Percentiles rank a stretch among this genome's conserved stretches.
These are phyloP conservation scores for Brachyptera putata DNA, from an alignment of 2,888 invertebrate genomes.

Conservation along the genomic window DNA sequence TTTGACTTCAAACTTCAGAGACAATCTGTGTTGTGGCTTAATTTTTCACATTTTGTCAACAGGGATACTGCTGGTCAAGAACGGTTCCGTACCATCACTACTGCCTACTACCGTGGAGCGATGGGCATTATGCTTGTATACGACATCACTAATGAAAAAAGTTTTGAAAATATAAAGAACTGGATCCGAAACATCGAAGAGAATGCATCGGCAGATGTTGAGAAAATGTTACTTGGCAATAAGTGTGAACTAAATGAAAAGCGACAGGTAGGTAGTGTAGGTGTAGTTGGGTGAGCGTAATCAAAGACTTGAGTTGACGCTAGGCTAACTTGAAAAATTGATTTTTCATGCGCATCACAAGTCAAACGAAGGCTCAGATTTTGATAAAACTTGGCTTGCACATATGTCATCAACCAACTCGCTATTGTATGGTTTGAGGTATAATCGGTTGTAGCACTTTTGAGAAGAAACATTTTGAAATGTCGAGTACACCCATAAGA, in stretches of 20 bases:
- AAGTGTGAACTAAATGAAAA: constrained; percentile 97
- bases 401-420: too few relatives aligned
- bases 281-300: too few relatives aligned
- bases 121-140: constrained; percentile 99
- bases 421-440: too few relatives aligned
- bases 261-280: constrained; percentile 70
- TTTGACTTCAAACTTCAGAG: too few relatives aligned
- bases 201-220: constrained; percentile 97
- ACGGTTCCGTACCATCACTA: constrained; percentile 97
- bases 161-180: constrained; percentile 98
- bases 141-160: constrained; percentile 98
- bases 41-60: too few relatives aligned
- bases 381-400: too few relatives aligned
- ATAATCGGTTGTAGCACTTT: too few relatives aligned
- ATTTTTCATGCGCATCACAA: not conserved
- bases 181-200: constrained; percentile 99
- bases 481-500: too few relatives aligned
- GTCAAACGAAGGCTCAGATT: too few relatives aligned
- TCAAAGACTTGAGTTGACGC: not conserved
- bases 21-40: too few relatives aligned
- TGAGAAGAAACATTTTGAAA: too few relatives aligned
- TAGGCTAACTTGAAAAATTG: not conserved
- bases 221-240: constrained; percentile 98
- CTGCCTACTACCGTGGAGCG: constrained; percentile 98
- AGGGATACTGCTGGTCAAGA: constrained; percentile 99